These are phyloP conservation scores for Brenthis daphne DNA, from an alignment of 2,888 invertebrate species.

Conservation along the genomic window DNA sequence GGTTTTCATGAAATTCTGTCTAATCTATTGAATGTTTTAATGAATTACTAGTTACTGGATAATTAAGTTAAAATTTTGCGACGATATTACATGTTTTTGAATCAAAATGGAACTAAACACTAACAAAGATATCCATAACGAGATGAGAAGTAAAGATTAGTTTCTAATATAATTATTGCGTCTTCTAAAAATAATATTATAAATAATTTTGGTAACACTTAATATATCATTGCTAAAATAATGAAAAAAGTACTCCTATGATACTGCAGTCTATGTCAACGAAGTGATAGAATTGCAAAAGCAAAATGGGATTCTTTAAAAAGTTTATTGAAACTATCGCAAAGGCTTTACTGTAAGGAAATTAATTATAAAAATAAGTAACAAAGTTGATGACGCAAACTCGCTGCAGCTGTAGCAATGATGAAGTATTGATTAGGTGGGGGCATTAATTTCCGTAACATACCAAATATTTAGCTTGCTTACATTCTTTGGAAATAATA, in stretches of 20 bases:
- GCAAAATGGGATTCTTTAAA: background rate
- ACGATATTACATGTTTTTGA: too few relatives aligned
- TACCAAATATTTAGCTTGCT: background rate
- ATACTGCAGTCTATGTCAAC: background rate
- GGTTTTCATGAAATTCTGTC: too few relatives aligned
- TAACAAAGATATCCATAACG: background rate
- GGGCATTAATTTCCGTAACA: constrained; percentile 19
- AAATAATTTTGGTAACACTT: too few relatives aligned
- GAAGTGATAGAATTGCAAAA: constrained; percentile 12
- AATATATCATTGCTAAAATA: too few relatives aligned
- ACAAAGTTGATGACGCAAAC: constrained; percentile 18
- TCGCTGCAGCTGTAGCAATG: constrained; percentile 21
- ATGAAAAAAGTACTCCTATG: background rate
- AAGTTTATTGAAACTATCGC: constrained; percentile 3
- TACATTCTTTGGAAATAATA: background rate
- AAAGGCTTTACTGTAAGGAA: constrained; percentile 9
- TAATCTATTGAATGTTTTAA: too few relatives aligned
- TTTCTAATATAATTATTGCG: background rate
- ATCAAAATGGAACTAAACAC: too few relatives aligned
- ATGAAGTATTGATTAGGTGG: constrained; percentile 20
- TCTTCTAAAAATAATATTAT: too few relatives aligned
- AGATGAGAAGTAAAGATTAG: background rate
- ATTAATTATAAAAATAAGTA: constrained; percentile 24
- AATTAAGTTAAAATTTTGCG: too few relatives aligned
- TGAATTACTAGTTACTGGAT: too few relatives aligned